These are phyloP conservation scores for Lepus americanus DNA, from an alignment of 2,113 vertebrate genomes.

Conservation along the genomic window DNA sequence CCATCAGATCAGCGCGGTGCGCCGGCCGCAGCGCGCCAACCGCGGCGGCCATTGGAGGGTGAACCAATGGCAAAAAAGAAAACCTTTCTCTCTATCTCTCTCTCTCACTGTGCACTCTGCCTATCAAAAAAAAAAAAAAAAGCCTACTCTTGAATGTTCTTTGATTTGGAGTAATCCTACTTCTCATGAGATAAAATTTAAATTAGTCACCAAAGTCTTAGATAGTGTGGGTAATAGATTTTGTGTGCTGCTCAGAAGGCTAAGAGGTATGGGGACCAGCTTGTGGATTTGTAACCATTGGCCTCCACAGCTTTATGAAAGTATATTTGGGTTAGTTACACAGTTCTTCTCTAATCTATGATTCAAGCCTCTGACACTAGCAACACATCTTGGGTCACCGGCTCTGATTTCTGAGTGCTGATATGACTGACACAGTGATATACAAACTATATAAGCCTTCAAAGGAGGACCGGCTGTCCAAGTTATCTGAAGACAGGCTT, in stretches of 20 bases:
- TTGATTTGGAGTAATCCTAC: not conserved
- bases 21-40: too few species aligned
- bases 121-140: too few species aligned
- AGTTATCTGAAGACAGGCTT: not conserved
- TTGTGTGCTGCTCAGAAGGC: not conserved
- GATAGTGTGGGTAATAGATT: not conserved
- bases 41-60: too few species aligned
- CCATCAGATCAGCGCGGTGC: too few species aligned
- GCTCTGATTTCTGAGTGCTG: constrained; percentile 22
- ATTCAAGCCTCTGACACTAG: not conserved
- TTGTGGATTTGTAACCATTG: not conserved
- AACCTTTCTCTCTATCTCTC: too few species aligned
- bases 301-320: not conserved
- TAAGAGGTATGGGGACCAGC: not conserved
- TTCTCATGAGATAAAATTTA: constrained; percentile 33
- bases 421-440: not conserved
- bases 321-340: not conserved
- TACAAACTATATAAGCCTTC: not conserved
- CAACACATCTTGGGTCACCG: not conserved
- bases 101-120: too few species aligned
- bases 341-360: not conserved
- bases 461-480: not conserved
- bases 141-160: not conserved
- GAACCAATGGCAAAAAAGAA: too few species aligned
- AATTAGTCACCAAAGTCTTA: not conserved